A percentile compares a stretch with the other conserved stretches of the same genome.
Evolutionary conservation across 2,888 invertebrate species (phyloP).

Genomic region (Onchidella celtica): DNA sequence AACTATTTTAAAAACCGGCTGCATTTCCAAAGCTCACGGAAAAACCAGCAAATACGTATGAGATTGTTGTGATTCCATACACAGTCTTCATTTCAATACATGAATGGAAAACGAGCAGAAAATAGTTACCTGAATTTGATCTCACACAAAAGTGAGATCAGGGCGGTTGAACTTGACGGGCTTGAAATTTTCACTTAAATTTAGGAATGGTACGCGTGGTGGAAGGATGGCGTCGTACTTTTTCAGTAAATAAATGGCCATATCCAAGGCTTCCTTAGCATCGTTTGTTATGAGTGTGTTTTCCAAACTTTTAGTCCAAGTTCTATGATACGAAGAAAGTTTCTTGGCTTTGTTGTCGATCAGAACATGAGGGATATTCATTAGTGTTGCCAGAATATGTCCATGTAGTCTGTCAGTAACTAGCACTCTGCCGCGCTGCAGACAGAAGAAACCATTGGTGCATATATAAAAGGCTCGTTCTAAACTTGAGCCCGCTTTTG

Average conservation of each 20-base stretch:
- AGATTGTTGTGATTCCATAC: too few relatives aligned
- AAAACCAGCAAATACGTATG: too few relatives aligned
- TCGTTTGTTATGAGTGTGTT: constrained; percentile 50
- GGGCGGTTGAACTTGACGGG: neutral
- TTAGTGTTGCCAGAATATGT: constrained; percentile 54
- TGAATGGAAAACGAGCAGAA: too few relatives aligned
- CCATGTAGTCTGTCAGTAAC: constrained; percentile 59
- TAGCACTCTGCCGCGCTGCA: constrained; percentile 55
- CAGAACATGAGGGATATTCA: constrained; percentile 58
- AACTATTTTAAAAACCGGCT: too few relatives aligned
- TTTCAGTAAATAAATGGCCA: constrained; percentile 47
- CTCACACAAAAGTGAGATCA: too few relatives aligned
- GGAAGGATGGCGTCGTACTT: constrained; percentile 46
- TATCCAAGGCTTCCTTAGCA: constrained; percentile 45
- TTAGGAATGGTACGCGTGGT: neutral
- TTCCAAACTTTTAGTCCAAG: constrained; percentile 52
- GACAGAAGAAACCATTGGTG: constrained; percentile 46
- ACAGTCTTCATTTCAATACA: too few relatives aligned
- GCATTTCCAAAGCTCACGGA: too few relatives aligned
- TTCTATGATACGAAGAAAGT: constrained; percentile 51
- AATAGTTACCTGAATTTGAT: too few relatives aligned
- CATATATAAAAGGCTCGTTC: constrained; percentile 47
- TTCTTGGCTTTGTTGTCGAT: constrained; percentile 56
- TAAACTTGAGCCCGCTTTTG: constrained; percentile 25
- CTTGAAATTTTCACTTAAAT: constrained; percentile 8